Percentiles rank a stretch among this genome's conserved stretches.
Conservation (phyloP, 2,113 vertebrate species). For the Phocoena phocoena region DNA sequence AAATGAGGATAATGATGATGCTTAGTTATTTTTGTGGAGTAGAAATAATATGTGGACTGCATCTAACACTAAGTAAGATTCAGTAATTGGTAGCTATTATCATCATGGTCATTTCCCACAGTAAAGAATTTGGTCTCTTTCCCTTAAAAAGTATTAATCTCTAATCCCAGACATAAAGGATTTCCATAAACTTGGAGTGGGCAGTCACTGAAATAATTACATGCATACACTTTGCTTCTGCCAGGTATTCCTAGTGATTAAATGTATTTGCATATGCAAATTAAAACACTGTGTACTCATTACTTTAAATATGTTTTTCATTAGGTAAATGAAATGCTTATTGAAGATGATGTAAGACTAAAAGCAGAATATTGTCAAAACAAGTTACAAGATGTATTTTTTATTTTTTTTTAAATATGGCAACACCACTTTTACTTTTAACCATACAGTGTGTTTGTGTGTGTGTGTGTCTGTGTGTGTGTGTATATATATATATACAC, state of each 20-base stretch:
- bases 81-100: neutral
- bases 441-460: neutral
- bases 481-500: fast-evolving
- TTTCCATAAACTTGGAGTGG: conserved; percentile 50
- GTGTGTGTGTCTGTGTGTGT: neutral
- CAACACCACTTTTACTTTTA: conserved; percentile 17
- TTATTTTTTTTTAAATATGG: conserved; percentile 42
- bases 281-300: conserved; percentile 81
- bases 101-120: neutral
- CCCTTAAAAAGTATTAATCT: neutral
- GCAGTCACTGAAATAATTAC: conserved; percentile 74
- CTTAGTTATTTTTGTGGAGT: neutral
- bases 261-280: conserved; percentile 83
- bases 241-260: conserved; percentile 82
- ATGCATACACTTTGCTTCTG: conserved; percentile 70
- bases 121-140: neutral
- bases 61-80: neutral
- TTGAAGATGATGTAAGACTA: conserved; percentile 69
- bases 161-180: conserved; percentile 44
- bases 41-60: neutral
- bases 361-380: conserved; percentile 76
- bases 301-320: conserved; percentile 85
- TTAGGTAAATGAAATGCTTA: conserved; percentile 84
- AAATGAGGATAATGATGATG: neutral
- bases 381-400: conserved; percentile 29